These are phyloP conservation scores for Crepidodera aurea DNA, from an alignment of 2,888 invertebrate genomes.

Conservation along the genomic window DNA sequence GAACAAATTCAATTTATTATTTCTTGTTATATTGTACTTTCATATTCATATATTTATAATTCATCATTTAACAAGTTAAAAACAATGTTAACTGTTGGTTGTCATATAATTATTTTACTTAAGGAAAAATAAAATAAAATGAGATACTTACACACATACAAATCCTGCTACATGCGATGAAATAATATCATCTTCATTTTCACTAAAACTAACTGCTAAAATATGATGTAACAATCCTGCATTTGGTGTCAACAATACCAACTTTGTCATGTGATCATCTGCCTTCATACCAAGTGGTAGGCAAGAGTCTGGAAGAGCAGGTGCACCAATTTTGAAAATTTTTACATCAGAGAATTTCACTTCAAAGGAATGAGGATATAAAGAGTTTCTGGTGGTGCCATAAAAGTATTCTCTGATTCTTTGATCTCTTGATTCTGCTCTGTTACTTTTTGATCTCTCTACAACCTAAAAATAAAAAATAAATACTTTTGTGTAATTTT, in stretches of 20 bases:
- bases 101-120: too few relatives aligned
- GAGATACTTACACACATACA: conserved; percentile 86
- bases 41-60: too few relatives aligned
- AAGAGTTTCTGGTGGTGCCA: conserved; percentile 73
- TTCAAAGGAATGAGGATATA: conserved; percentile 95
- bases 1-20: too few relatives aligned
- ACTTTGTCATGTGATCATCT: conserved; percentile 89
- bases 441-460: conserved; percentile 76
- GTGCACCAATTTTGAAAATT: conserved; percentile 94
- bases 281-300: conserved; percentile 96
- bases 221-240: conserved; percentile 85
- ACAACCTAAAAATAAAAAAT: conserved; percentile 71
- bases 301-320: conserved; percentile 92
- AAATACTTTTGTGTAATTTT: conserved; percentile 15
- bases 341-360: conserved; percentile 89
- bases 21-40: too few relatives aligned
- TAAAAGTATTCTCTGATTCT: conserved; percentile 95
- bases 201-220: conserved; percentile 87
- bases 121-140: too few relatives aligned
- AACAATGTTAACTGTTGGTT: too few relatives aligned
- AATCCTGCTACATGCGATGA: conserved; percentile 90
- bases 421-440: conserved; percentile 80
- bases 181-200: conserved; percentile 82
- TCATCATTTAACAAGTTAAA: too few relatives aligned
- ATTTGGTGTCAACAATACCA: conserved; percentile 82